Evolutionary conservation across 1,140 invertebrate species (phyloP).

Genomic region (Drosophila paulistorum): DNA sequence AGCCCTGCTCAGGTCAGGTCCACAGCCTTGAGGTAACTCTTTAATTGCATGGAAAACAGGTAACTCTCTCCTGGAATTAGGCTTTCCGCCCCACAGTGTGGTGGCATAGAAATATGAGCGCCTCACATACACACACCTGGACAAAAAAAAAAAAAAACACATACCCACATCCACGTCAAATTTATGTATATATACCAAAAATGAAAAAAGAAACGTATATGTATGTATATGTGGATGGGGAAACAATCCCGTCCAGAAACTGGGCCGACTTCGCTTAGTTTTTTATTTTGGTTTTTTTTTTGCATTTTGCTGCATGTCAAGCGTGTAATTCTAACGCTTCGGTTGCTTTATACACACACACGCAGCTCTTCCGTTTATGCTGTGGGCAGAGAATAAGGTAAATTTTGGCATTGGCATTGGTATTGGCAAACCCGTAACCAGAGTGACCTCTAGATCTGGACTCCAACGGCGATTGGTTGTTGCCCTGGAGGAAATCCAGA

Average conservation of each 20-base stretch:
- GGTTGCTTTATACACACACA: conserved; percentile 26
- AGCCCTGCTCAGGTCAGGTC: no score
- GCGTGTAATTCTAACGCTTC: conserved; percentile 60
- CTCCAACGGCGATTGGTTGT: neutral
- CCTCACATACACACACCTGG: neutral
- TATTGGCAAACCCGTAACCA: neutral
- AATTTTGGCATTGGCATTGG: neutral
- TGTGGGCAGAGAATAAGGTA: neutral
- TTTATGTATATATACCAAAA: neutral
- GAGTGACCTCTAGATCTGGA: neutral
- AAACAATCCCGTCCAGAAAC: neutral
- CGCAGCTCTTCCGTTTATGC: no score
- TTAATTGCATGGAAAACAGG: no score
- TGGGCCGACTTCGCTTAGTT: neutral
- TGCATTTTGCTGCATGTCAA: conserved; percentile 31
- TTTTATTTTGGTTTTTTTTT: neutral
- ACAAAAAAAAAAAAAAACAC: neutral
- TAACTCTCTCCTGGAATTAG: no score
- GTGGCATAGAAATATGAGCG: neutral
- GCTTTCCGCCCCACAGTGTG: neutral
- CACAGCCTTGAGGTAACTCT: no score
- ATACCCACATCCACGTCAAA: neutral
- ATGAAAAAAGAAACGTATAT: neutral
- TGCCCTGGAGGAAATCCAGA: neutral
- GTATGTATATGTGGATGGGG: neutral